These are phyloP conservation scores for Drosophila navojoa DNA, from an alignment of 1,140 invertebrate species.

Conservation along the genomic window DNA sequence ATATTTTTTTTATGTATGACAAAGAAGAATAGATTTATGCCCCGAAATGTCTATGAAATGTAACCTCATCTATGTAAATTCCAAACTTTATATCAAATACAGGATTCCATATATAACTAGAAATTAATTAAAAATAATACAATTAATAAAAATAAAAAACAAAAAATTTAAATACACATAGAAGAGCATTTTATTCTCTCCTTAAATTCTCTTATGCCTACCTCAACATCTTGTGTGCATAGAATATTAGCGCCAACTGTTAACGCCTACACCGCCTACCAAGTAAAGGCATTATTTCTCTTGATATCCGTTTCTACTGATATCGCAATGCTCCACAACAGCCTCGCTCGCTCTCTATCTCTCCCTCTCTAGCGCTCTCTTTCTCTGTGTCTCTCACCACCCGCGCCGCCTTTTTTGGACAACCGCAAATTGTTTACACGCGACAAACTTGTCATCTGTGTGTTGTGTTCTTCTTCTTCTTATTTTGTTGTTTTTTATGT, in stretches of 20 bases:
- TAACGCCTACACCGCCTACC: slow-evolving; percentile 36
- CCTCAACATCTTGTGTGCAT: slow-evolving; percentile 16
- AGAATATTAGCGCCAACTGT: slow-evolving; percentile 45
- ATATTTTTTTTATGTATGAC: no score
- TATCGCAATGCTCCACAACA: slow-evolving; percentile 36
- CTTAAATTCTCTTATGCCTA: slow-evolving; percentile 5
- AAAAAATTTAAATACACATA: no score
- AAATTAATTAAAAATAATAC: no score
- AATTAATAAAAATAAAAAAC: no score
- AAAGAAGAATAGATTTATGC: no score
- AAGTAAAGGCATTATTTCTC: slow-evolving; percentile 50
- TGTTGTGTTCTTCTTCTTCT: slow-evolving; percentile 6
- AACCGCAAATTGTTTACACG: slow-evolving; percentile 78
- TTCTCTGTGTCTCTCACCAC: slow-evolving; percentile 33
- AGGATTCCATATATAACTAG: no score
- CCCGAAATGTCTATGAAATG: no score
- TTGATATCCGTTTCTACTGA: slow-evolving; percentile 66
- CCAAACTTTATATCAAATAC: no score
- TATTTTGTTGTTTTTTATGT: slow-evolving; percentile 31
- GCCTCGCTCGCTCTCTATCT: background rate
- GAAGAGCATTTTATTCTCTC: no score
- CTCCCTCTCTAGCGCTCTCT: background rate
- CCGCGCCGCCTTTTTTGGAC: slow-evolving; percentile 69
- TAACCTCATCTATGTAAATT: no score
- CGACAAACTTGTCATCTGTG: slow-evolving; percentile 76